Conservation (phyloP, 2,888 invertebrate genomes). For the Salpingus planirostris region DNA sequence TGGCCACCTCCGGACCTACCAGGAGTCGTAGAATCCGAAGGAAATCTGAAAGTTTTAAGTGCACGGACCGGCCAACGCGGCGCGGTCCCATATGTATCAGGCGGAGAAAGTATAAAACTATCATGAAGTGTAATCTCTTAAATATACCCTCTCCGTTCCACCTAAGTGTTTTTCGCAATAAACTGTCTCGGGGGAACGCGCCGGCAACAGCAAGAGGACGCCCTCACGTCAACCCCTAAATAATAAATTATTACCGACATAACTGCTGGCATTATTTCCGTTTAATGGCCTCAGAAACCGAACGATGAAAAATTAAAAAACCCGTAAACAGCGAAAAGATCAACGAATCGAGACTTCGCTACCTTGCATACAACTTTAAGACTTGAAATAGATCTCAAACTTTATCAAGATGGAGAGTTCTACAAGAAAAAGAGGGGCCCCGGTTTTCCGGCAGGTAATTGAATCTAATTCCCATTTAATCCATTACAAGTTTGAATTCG, state of each 20-base stretch:
- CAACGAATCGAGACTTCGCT: too few relatives aligned
- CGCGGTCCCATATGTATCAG: too few relatives aligned
- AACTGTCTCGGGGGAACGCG: slow-evolving; percentile 27
- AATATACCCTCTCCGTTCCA: slow-evolving; percentile 30
- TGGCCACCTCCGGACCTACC: slow-evolving; percentile 1
- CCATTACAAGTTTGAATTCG: slow-evolving; percentile 7
- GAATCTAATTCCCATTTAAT: slow-evolving; percentile 11
- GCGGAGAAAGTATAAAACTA: slow-evolving; percentile 25
- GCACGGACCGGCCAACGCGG: background rate
- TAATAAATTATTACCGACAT: slow-evolving; percentile 14
- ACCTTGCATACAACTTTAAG: too few relatives aligned
- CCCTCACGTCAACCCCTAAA: slow-evolving; percentile 11
- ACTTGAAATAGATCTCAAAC: too few relatives aligned
- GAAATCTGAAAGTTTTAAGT: slow-evolving; percentile 2
- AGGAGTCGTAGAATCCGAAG: background rate
- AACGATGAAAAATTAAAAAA: too few relatives aligned
- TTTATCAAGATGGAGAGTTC: too few relatives aligned
- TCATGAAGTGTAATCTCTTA: slow-evolving; percentile 33
- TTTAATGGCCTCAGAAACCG: too few relatives aligned
- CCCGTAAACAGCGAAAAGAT: too few relatives aligned
- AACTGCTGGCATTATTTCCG: slow-evolving; percentile 5
- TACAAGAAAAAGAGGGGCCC: too few relatives aligned
- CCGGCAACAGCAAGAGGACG: slow-evolving; percentile 7
- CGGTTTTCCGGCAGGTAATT: slow-evolving; percentile 2
- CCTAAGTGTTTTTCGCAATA: slow-evolving; percentile 37